phyloP scores from a whole-genome alignment of 2,888 invertebrate species.

The Conomelus anceps region DNA sequence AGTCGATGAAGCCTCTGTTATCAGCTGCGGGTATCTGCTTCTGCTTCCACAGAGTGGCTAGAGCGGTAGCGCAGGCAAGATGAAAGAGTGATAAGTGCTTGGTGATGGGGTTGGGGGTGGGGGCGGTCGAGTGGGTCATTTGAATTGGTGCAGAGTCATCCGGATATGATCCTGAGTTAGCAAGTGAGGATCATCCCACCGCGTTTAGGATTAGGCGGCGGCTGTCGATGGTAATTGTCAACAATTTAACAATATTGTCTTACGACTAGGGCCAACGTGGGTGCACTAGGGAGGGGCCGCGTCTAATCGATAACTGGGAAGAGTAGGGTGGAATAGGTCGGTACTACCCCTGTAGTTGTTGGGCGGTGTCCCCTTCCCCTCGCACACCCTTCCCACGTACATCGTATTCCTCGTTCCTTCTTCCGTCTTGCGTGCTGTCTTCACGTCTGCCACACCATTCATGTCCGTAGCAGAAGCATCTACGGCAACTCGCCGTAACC shows the following conservation, averaged over 20 bases:
- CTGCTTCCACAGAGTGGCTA: too few relatives aligned
- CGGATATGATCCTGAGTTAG: not conserved
- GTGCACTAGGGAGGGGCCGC: not conserved
- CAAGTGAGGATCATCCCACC: not conserved
- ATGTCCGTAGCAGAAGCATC: not conserved
- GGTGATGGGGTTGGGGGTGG: too few relatives aligned
- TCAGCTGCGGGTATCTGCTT: not conserved
- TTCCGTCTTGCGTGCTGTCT: not conserved
- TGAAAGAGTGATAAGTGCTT: not conserved
- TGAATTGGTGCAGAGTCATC: not conserved
- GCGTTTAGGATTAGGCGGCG: not conserved
- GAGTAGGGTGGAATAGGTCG: not conserved
- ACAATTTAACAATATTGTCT: slow-evolving; percentile 13
- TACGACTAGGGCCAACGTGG: not conserved
- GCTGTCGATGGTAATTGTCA: slow-evolving; percentile 3
- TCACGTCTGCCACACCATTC: not conserved
- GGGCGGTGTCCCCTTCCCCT: not conserved
- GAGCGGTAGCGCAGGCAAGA: not conserved
- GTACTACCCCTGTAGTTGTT: not conserved
- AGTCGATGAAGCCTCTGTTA: not conserved
- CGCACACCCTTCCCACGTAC: not conserved
- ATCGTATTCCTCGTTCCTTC: not conserved
- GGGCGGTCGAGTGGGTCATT: not conserved
- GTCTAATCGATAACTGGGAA: not conserved
- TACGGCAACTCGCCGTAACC: not conserved